Evolutionary conservation across 2,797 vertebrate species (phyloP), one percentile per base, ranked within the genome.

Genomic region (Malacoraja senta): DNA sequence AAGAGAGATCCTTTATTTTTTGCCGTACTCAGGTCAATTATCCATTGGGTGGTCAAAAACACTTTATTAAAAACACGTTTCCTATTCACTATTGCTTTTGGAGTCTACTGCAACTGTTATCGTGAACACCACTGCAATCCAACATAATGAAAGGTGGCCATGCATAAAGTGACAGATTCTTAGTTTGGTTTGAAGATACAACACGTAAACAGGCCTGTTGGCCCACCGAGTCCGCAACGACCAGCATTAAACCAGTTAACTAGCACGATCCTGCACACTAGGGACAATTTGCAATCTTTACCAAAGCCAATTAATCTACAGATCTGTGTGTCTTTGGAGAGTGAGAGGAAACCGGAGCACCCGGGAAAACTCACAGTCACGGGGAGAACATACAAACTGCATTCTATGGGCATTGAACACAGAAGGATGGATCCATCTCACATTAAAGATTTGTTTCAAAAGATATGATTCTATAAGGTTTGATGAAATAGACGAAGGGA

Each of bases 341-440:
- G 44, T 53, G 4, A 53, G 44, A 53, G 44, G 44, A 53, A 53
- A 53, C 44, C 44, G 44, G 44, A 53, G 44, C 44, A 53, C 44
- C 44, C 44, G 44, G 44, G 4, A 53, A 53, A 53, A 53, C 44
- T 53, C 44, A 53, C 44, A 53, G 44, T 53, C 44, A 53, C 44
- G 0, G 44, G 4, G 44, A 53, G 44, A 53, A 53, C 44, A 6
- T 53, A 53, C 44, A 53, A 53, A 53, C 3, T 53, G 44, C 44
- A 53, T 53, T 29, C 32, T 76, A 26, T 53, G 1, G 86, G 7
- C 19, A 71, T 71, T 24, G 26, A 71, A 76, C 12, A 38, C 35
- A 71, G 90, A 72, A 72, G 24, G 63, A 91, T 35, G 65, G 35
- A n/a, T 65, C 65, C 65, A n/a, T 65, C 86, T 90, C 63, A 90